These are phyloP conservation scores for Catamblyrhynchus diadema DNA, from an alignment of 2,797 vertebrate species.

Conservation along the genomic window DNA sequence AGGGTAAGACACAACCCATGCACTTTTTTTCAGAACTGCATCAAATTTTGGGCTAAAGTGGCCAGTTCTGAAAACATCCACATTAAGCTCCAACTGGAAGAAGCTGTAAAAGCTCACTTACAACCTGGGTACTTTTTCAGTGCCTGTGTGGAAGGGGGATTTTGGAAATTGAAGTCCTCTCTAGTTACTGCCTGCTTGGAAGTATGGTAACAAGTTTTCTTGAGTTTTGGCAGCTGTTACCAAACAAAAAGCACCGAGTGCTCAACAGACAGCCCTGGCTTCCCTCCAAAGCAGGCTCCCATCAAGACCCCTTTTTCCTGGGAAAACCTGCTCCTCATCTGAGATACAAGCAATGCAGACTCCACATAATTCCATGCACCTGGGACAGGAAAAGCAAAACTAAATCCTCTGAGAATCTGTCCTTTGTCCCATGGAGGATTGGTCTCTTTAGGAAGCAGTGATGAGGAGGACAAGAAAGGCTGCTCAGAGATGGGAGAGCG, in stretches of 20 bases:
- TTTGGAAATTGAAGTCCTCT: neutral
- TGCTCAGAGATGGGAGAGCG: neutral
- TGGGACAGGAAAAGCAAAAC: neutral
- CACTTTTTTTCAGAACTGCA: neutral
- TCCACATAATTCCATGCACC: neutral
- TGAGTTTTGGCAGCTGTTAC: neutral
- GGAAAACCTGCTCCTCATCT: neutral
- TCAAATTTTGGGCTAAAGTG: neutral
- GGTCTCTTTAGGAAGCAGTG: neutral
- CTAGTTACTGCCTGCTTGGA: neutral
- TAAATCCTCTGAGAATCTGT: neutral
- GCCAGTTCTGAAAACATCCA: neutral
- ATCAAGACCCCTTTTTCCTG: neutral
- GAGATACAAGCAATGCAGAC: neutral
- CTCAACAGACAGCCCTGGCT: neutral
- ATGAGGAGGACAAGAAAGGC: neutral
- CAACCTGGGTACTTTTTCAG: neutral
- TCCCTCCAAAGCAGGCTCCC: neutral
- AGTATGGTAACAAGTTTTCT: neutral
- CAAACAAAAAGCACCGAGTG: neutral
- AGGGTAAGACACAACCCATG: neutral
- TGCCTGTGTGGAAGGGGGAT: neutral
- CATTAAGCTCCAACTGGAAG: neutral
- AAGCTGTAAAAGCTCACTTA: neutral
- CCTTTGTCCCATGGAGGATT: neutral